These are phyloP conservation scores for Aviceda subcristata DNA, from an alignment of 2,113 vertebrate genomes.

Conservation along the genomic window DNA sequence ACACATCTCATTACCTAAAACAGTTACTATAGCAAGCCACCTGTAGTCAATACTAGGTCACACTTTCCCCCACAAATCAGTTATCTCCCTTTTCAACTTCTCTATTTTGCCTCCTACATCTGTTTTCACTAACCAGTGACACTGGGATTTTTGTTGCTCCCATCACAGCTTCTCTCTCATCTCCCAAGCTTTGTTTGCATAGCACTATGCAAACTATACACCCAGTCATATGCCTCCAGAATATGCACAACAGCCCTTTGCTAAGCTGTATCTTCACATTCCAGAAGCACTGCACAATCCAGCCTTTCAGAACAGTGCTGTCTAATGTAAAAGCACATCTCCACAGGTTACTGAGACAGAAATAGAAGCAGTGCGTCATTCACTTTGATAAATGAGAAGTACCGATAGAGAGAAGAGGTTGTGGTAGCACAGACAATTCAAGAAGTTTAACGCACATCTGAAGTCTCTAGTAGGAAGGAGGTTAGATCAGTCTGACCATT, in stretches of 20 bases:
- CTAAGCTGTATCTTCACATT: neutral
- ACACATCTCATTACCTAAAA: neutral
- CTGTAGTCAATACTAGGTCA: neutral
- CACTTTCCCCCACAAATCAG: neutral
- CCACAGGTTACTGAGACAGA: neutral
- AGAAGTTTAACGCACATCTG: neutral
- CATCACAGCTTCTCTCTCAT: neutral
- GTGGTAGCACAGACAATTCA: neutral
- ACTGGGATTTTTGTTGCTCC: neutral
- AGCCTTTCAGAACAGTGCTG: neutral
- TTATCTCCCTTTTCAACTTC: neutral
- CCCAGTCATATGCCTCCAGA: neutral
- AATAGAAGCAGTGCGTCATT: neutral
- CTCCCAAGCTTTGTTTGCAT: neutral
- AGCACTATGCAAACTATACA: neutral
- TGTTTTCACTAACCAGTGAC: neutral
- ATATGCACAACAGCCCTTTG: neutral
- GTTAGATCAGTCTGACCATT: neutral
- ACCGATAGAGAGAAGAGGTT: neutral
- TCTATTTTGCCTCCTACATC: neutral
- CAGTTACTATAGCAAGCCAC: neutral
- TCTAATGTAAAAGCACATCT: neutral
- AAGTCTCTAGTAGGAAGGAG: neutral
- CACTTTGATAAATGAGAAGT: neutral
- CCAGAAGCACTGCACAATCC: neutral